Base-by-base conservation (phyloP, 2,888 invertebrate species). In the Callimorpha dominula region DNA sequence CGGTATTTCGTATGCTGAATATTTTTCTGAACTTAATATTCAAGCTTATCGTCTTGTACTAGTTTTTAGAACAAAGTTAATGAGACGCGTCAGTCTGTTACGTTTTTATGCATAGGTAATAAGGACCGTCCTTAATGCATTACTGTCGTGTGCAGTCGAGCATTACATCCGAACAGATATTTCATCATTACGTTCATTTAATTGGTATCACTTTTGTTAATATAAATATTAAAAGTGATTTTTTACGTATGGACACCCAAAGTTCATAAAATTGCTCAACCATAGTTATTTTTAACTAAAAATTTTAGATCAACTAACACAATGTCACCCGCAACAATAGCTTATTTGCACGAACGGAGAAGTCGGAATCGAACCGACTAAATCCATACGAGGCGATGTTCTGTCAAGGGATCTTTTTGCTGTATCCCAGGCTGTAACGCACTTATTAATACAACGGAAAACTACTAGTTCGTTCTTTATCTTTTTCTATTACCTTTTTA, bases 1-100 rank as follows among this genome's bases (percentile, higher is more conserved):
- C n/a, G n/a, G 4, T 31, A 8, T n/a, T 54, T n/a, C 8, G n/a
- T 54, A 11, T 3, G 54, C n/a, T 54, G n/a, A n/a, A n/a, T n/a
- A n/a, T 54, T 54, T 54, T 3, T 0, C n/a, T n/a, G n/a, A n/a
- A 2, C 20, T 54, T 20, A 11, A 65, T 49, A 49, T 20, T 46
- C 49, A 49, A 20, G 1, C 14, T 49, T 65, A 49, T 49, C 49
- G 49, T 42, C 12, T 40, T 42, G 62, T 62, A 62, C 40, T 40
- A 62, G 62, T 15, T 20, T 31, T 20, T 17, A 50, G 65, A 50
- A 50, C 65, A 15, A 31, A 65, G 49, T 65, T 65, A 49, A 65
- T 49, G 49, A 65, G 49, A 31, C 49, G 12, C 31, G 46, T 49
- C 4, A 8, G 49, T 15, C 12, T 31, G 65, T 65, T 65, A 65